Evolutionary conservation across 2,888 invertebrate species (phyloP).

Genomic region (Drosophila subquinaria): DNA sequence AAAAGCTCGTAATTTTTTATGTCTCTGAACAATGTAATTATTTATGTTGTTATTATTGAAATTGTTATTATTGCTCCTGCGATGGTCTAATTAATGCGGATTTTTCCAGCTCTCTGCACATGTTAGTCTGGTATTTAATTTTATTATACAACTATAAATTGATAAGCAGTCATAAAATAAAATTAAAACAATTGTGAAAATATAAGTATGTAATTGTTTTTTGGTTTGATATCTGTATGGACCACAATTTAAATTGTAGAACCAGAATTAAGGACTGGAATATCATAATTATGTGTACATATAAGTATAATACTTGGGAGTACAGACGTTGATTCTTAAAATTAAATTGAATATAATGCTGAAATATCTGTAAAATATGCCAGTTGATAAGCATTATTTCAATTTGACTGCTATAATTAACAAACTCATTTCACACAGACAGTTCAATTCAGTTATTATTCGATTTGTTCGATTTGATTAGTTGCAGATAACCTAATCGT

Average conservation of each 20-base stretch:
- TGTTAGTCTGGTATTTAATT: background rate
- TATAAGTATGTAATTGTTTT: no score
- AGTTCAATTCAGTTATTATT: background rate
- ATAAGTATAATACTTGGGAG: no score
- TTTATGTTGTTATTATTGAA: slow-evolving; percentile 17
- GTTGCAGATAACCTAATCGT: slow-evolving; percentile 8
- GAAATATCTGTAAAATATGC: no score
- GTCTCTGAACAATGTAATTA: background rate
- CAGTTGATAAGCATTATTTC: background rate
- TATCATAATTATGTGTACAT: no score
- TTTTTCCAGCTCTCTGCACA: slow-evolving; percentile 9
- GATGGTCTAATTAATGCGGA: slow-evolving; percentile 48
- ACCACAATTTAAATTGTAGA: no score
- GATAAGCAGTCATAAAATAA: no score
- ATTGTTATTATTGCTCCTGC: slow-evolving; percentile 13
- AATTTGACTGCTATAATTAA: background rate
- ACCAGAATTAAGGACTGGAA: no score
- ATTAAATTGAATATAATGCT: no score
- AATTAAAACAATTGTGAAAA: no score
- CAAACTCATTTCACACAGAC: background rate
- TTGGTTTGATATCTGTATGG: no score
- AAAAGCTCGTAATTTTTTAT: background rate
- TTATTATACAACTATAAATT: background rate
- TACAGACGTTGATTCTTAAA: no score
- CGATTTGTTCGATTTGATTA: slow-evolving; percentile 3